Evolutionary conservation across 2,113 vertebrate species (phyloP).

Genomic region (Castor canadensis): DNA sequence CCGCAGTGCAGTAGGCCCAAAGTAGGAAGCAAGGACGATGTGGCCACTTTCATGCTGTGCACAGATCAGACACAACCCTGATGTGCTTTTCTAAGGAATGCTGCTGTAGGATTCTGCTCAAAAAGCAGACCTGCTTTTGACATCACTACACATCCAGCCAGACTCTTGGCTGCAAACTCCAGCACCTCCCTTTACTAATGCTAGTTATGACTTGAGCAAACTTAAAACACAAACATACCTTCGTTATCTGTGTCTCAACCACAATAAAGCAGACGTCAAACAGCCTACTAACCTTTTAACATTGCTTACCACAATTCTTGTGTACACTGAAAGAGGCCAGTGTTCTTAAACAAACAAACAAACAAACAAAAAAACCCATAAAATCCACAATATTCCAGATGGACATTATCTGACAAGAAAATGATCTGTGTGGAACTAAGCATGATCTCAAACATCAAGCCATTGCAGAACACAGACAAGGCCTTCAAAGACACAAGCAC

Average conservation of each 20-base stretch:
- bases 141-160: fast-evolving
- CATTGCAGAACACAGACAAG: not conserved
- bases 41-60: fast-evolving
- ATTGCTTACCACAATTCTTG: not conserved
- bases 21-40: no score
- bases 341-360: not conserved
- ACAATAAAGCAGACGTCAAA: not conserved
- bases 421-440: not conserved
- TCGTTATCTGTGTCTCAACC: not conserved
- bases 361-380: no score
- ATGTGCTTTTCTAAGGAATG: not conserved
- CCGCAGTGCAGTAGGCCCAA: fast-evolving
- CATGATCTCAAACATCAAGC: not conserved
- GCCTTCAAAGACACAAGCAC: not conserved
- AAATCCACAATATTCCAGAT: not conserved
- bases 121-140: not conserved
- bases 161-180: not conserved
- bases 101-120: not conserved
- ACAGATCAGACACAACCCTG: not conserved
- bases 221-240: not conserved
- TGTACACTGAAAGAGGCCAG: not conserved
- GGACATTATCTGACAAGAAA: not conserved
- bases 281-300: not conserved
- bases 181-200: not conserved
- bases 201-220: no score